These are phyloP conservation scores for Drosophila kanekoi DNA, from an alignment of 2,888 invertebrate species.

Conservation along the genomic window DNA sequence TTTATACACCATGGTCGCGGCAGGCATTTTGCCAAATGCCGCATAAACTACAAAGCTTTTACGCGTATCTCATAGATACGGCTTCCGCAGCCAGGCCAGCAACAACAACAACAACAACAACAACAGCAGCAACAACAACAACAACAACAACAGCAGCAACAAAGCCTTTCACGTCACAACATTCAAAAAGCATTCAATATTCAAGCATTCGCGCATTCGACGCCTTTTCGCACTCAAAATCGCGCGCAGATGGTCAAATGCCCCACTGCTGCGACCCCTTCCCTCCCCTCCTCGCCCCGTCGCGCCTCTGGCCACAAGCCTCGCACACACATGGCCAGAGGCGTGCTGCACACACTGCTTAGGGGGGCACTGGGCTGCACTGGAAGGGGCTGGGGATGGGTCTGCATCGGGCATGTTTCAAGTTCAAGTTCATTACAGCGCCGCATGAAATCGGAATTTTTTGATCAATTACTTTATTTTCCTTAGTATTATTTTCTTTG, in stretches of 20 bases:
- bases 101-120: background rate
- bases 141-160: constrained; percentile 8
- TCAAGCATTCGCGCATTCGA: constrained; percentile 14
- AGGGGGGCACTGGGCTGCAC: too few species aligned
- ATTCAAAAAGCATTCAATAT: constrained; percentile 31
- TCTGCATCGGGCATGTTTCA: constrained; percentile 32
- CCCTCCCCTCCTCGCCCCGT: too few species aligned
- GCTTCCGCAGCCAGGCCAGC: constrained; percentile 21
- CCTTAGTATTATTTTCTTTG: background rate
- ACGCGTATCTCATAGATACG: constrained; percentile 74
- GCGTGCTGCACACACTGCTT: too few species aligned
- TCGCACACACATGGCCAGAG: constrained; percentile 2
- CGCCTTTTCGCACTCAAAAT: constrained; percentile 40
- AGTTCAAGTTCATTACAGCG: constrained; percentile 75
- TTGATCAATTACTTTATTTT: background rate
- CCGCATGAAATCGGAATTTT: constrained; percentile 47
- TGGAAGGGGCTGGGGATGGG: background rate
- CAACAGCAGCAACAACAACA: constrained; percentile 3
- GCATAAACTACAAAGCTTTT: constrained; percentile 79
- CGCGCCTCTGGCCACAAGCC: background rate
- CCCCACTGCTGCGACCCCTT: background rate
- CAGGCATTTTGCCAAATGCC: constrained; percentile 73
- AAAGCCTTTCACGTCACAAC: constrained; percentile 52
- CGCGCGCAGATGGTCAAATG: constrained; percentile 37
- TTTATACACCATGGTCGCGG: background rate